phyloP scores from a whole-genome alignment of 2,888 invertebrate genomes.

The Endomychus coccineus region DNA sequence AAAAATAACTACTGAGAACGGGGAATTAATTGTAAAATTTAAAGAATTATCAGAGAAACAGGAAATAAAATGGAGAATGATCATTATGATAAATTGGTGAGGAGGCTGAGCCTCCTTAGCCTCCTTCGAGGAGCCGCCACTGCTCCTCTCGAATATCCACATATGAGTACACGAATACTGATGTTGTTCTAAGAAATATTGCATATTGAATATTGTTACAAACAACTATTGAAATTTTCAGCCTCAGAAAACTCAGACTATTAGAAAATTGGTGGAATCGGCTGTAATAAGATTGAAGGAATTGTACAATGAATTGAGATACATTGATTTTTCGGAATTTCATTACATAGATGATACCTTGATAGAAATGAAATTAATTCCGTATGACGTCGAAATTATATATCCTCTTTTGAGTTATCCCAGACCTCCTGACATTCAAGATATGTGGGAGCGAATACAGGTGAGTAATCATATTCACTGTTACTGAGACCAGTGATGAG shows the following conservation, averaged over 20 bases:
- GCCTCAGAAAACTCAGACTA: slow-evolving; percentile 50
- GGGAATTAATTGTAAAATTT: too few species aligned
- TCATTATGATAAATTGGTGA: too few species aligned
- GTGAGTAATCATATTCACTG: slow-evolving; percentile 7
- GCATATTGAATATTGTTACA: too few species aligned
- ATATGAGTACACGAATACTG: too few species aligned
- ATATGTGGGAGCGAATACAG: slow-evolving; percentile 32
- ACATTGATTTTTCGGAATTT: slow-evolving; percentile 53
- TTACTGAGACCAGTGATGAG: neutral
- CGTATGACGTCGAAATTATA: slow-evolving; percentile 56
- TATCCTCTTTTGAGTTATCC: slow-evolving; percentile 56
- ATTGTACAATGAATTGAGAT: slow-evolving; percentile 50
- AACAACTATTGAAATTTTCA: too few species aligned
- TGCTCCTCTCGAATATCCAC: too few species aligned
- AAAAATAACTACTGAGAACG: too few species aligned
- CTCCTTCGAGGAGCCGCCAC: too few species aligned
- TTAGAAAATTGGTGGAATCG: slow-evolving; percentile 53
- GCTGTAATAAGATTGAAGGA: slow-evolving; percentile 51
- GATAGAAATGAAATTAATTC: slow-evolving; percentile 61
- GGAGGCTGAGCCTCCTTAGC: too few species aligned
- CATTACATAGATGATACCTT: slow-evolving; percentile 68
- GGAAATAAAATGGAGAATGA: too few species aligned
- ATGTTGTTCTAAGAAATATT: too few species aligned
- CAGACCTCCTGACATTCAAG: slow-evolving; percentile 45
- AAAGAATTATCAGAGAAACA: too few species aligned